phyloP scores from a whole-genome alignment of 35 echinoderm and acorn worm species.

The Apostichopus parvimensis region DNA sequence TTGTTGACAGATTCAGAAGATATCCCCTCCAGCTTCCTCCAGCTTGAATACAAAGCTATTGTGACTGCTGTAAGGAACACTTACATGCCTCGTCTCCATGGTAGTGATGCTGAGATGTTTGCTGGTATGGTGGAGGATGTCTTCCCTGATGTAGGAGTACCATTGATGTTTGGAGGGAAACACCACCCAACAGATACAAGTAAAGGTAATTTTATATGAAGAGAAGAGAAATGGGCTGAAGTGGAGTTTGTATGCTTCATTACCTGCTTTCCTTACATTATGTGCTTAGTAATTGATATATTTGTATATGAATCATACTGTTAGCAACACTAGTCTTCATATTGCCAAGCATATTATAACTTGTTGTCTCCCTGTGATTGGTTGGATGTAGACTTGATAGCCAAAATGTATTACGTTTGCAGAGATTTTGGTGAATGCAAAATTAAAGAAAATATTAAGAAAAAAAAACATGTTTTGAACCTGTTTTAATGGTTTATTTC shows the following conservation, averaged over 20 bases:
- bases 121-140: slow-evolving; percentile 83
- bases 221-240: background rate
- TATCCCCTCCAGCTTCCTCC: background rate
- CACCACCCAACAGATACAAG: background rate
- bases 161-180: slow-evolving; percentile 77
- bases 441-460: too few species aligned
- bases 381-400: too few species aligned
- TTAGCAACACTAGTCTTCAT: too few species aligned
- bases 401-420: too few species aligned
- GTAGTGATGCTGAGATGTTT: slow-evolving; percentile 98
- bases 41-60: slow-evolving; percentile 77
- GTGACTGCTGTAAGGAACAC: slow-evolving; percentile 83
- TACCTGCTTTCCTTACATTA: background rate
- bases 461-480: too few species aligned
- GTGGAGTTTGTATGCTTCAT: background rate
- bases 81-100: slow-evolving; percentile 89
- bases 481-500: too few species aligned
- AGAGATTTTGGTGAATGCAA: too few species aligned
- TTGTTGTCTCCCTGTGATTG: too few species aligned
- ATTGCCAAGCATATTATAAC: too few species aligned
- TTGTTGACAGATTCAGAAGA: background rate
- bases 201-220: slow-evolving; percentile 24
- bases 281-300: background rate
- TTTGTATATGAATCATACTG: background rate
- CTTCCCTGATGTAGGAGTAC: slow-evolving; percentile 71